Evolutionary conservation across 2,113 vertebrate genomes (phyloP), one percentile per base, ranked within the genome.

Genomic region (Eublepharis macularius): DNA sequence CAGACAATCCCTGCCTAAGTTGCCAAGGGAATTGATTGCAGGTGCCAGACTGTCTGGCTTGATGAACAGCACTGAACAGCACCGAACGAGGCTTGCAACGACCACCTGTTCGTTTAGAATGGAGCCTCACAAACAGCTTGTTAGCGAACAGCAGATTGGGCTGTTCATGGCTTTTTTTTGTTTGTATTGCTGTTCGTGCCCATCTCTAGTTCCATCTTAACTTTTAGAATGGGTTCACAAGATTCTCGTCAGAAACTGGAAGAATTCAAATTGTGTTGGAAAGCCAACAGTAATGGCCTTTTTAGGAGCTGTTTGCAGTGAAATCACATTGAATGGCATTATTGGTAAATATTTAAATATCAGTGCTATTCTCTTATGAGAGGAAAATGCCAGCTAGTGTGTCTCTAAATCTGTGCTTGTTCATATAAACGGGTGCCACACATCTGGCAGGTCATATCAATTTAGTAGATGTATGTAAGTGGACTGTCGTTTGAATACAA

Each of bases 221-320:
- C 47, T 63, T 43, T 49, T 85, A 54, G 76, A 80, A 72, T 68
- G 69, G 74, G 88, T 81, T 17, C n/a, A 79, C 47, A 80, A 89
- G 84, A 76, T 81, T 91, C 76, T 41, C 34, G 47, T 75, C 81
- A 86, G 84, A 91, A 91, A 85, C 72, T 43, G 84, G 91, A 90
- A 83, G 84, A 92, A 70, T 83, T 12, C 24, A 66, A 32, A 66
- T 41, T 51, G 9, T 66, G 47, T 34, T 41, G 32, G 32, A 54
- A 41, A n/a, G n/a, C 7, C 43, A 66, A 45, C 36, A 45, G 43
- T 2, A 0, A 73, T 24, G 16, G 32, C 79, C 41, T 17, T 49
- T n/a, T 60, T 6, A 60, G 36, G 85, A 88, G 76, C 45, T 65
- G 4, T 54, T 29, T 69, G 43, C n/a, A 41, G 41, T 43, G 39